phyloP scores from a whole-genome alignment of 92 coral and sea anemone genomes.

The Heteractis magnifica region DNA sequence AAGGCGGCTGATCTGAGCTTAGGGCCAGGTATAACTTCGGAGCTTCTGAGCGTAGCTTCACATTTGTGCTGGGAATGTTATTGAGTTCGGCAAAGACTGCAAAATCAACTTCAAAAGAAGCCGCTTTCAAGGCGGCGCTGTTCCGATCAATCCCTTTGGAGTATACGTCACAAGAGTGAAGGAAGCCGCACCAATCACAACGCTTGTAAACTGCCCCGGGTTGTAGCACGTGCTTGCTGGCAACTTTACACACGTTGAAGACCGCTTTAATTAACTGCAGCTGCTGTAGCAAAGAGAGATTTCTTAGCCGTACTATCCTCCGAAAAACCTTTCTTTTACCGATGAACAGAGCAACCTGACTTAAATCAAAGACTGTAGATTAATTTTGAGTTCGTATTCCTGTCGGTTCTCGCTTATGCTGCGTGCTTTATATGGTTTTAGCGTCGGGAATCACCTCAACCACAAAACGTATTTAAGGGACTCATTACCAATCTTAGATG shows the following conservation, averaged over 20 bases:
- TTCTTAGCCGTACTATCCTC: conserved; percentile 58
- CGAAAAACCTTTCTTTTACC: conserved; percentile 55
- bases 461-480: conserved; percentile 80
- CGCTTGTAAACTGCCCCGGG: conserved; percentile 61
- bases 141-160: conserved; percentile 97
- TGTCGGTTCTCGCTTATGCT: conserved; percentile 38
- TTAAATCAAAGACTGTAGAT: conserved; percentile 18
- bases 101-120: conserved; percentile 84
- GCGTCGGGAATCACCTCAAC: conserved; percentile 68
- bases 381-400: not conserved
- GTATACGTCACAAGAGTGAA: conserved; percentile 90
- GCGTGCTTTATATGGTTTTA: conserved; percentile 65
- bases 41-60: conserved; percentile 71
- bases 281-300: conserved; percentile 73
- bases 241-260: conserved; percentile 98
- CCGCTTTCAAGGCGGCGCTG: conserved; percentile 99
- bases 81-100: conserved; percentile 89
- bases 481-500: conserved; percentile 87
- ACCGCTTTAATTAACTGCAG: conserved; percentile 98
- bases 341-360: conserved; percentile 15
- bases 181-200: conserved; percentile 98
- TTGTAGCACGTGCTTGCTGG: conserved; percentile 97
- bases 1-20: conserved; percentile 42
- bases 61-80: conserved; percentile 94
- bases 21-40: conserved; percentile 52